These are phyloP conservation scores for Enhydra lutris DNA, from an alignment of 2,113 vertebrate species.

Conservation along the genomic window DNA sequence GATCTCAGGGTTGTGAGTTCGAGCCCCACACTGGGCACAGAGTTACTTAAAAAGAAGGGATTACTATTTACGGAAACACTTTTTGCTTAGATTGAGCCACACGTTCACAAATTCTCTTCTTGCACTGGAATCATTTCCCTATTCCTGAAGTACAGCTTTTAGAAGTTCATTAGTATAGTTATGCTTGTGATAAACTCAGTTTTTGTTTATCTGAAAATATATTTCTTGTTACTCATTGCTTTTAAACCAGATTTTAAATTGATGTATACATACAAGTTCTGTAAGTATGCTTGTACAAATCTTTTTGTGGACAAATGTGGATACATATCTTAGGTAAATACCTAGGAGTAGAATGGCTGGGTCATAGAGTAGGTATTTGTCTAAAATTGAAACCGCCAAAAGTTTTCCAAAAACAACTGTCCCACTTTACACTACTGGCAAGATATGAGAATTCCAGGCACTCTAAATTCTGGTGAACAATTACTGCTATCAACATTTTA, in stretches of 20 bases:
- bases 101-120: not conserved
- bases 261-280: not conserved
- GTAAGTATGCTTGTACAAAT: not conserved
- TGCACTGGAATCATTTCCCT: not conserved
- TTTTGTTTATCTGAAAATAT: not conserved
- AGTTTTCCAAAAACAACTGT: not conserved
- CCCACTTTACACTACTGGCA: not conserved
- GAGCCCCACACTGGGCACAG: not conserved
- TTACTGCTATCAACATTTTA: not conserved
- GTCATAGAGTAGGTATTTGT: not conserved
- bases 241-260: slow-evolving; percentile 17
- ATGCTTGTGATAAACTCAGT: slow-evolving; percentile 2
- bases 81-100: not conserved
- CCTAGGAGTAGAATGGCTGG: not conserved
- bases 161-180: slow-evolving; percentile 3
- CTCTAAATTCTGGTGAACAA: not conserved
- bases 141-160: not conserved
- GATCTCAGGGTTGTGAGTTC: not conserved
- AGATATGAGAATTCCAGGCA: not conserved
- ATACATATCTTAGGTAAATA: not conserved
- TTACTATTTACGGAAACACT: not conserved
- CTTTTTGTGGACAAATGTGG: not conserved
- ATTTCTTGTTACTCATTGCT: not conserved
- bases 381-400: not conserved
- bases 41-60: not conserved